These are phyloP conservation scores for Chymomyza procnemis DNA, from an alignment of 2,888 invertebrate genomes.

Conservation along the genomic window DNA sequence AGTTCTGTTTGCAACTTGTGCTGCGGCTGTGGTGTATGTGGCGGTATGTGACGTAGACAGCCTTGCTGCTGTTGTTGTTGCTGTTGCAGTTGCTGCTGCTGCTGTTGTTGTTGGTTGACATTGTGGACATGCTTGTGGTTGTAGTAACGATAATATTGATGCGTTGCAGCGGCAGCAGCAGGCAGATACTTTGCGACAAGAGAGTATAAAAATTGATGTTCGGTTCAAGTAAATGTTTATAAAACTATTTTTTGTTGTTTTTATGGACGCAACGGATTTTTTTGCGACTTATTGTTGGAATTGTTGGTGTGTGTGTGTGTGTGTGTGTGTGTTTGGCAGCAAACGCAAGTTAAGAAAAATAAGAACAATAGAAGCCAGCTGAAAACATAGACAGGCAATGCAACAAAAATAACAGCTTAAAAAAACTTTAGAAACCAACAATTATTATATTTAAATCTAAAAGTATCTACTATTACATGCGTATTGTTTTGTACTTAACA, in stretches of 20 bases:
- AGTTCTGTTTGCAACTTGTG: slow-evolving; percentile 17
- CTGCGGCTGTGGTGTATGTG: slow-evolving; percentile 31
- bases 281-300: neutral
- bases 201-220: slow-evolving; percentile 56
- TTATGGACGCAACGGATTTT: neutral
- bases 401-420: neutral
- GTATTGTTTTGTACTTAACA: neutral
- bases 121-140: slow-evolving; percentile 46
- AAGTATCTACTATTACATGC: neutral
- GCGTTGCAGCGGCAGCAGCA: slow-evolving; percentile 60
- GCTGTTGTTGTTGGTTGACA: slow-evolving; percentile 39
- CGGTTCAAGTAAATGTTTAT: slow-evolving; percentile 41
- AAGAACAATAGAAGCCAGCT: neutral
- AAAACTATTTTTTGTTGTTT: neutral
- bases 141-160: slow-evolving; percentile 71
- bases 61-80: slow-evolving; percentile 27
- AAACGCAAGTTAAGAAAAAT: neutral
- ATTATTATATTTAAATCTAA: neutral
- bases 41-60: slow-evolving; percentile 13
- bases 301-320: slow-evolving; percentile 21
- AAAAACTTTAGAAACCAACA: neutral
- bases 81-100: slow-evolving; percentile 32
- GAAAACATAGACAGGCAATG: neutral
- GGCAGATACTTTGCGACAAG: slow-evolving; percentile 63
- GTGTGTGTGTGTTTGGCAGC: slow-evolving; percentile 6